Percentiles rank a stretch among this genome's conserved stretches.
phyloP scores from a whole-genome alignment of 2,888 invertebrate genomes.

The Invenusta paracnida region DNA sequence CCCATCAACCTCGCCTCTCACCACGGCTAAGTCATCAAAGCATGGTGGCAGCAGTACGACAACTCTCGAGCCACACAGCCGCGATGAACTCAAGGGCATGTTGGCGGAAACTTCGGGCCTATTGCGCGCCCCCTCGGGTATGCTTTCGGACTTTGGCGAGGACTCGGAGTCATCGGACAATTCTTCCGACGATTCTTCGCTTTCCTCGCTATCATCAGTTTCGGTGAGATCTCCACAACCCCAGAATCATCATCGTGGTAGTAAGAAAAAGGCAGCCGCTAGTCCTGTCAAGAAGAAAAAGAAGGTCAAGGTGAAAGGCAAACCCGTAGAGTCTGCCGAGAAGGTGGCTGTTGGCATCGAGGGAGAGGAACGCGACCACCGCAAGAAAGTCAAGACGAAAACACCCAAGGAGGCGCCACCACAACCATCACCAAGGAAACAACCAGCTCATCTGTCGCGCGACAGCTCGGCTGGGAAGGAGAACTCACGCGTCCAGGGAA shows the following conservation, averaged over 20 bases:
- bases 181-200: not conserved
- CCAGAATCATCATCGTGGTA: not conserved
- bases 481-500: not conserved
- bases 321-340: not conserved
- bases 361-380: not conserved
- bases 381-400: not conserved
- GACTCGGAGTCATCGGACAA: not conserved
- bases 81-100: not conserved
- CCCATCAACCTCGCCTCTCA: not conserved
- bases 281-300: not conserved
- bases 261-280: not conserved
- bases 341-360: not conserved
- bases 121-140: not conserved
- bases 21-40: no score
- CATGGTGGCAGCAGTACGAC: no score
- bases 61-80: not conserved
- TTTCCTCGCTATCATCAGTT: not conserved
- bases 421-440: not conserved
- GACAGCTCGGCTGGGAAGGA: not conserved
- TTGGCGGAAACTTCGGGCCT: slow-evolving; percentile 6
- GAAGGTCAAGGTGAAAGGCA: not conserved
- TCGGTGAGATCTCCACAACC: not conserved
- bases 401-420: not conserved
- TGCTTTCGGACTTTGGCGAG: not conserved
- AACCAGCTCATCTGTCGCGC: no score